phyloP scores from a whole-genome alignment of 2,888 invertebrate genomes.

The Aethes cnicana region DNA sequence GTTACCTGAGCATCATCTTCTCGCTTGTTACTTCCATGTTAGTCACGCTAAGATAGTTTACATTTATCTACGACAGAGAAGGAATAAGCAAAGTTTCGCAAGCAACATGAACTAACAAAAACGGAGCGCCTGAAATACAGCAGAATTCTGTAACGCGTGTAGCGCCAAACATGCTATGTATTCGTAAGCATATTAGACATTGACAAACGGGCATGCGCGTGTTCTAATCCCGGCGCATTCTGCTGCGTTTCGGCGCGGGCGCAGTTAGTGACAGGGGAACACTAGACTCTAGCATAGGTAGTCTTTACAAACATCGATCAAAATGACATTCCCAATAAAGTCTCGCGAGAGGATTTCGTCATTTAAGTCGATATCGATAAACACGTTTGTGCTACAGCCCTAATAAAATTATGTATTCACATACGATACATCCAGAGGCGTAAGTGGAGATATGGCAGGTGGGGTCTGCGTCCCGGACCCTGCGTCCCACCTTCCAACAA shows the following conservation, averaged over 20 bases:
- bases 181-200: slow-evolving; percentile 1
- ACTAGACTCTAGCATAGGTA: slow-evolving; percentile 26
- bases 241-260: slow-evolving; percentile 9
- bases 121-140: slow-evolving; percentile 20
- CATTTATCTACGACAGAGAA: not conserved
- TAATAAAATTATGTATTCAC: slow-evolving; percentile 45
- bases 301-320: slow-evolving; percentile 26
- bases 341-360: slow-evolving; percentile 6
- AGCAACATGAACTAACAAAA: slow-evolving; percentile 8
- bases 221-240: slow-evolving; percentile 2
- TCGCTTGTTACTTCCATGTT: too few relatives aligned
- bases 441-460: slow-evolving; percentile 83
- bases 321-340: slow-evolving; percentile 7
- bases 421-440: slow-evolving; percentile 84
- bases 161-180: slow-evolving; percentile 6
- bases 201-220: not conserved
- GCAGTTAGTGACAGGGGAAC: slow-evolving; percentile 19
- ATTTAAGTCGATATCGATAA: slow-evolving; percentile 30
- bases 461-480: slow-evolving; percentile 80
- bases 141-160: slow-evolving; percentile 11
- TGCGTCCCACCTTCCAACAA: slow-evolving; percentile 81
- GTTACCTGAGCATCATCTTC: too few relatives aligned
- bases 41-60: not conserved
- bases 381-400: slow-evolving; percentile 14
- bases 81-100: not conserved